A percentile compares a stretch with the other conserved stretches of the same genome.
phyloP scores from a whole-genome alignment of 2,888 invertebrate species.

The Spilosoma lubricipeda region DNA sequence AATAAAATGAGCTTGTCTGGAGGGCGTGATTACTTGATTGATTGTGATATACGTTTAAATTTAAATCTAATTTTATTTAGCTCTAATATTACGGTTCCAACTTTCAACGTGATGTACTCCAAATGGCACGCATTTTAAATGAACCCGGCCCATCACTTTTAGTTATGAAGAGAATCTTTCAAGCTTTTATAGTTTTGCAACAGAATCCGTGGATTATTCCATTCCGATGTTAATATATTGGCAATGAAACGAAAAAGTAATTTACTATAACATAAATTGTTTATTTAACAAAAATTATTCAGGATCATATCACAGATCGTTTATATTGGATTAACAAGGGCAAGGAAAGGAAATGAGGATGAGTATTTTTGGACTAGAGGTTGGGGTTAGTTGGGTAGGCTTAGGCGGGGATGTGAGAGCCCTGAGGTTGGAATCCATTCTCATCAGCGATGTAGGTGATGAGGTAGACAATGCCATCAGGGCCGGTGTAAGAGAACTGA shows the following conservation, averaged over 20 bases:
- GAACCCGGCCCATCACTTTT: constrained; percentile 11
- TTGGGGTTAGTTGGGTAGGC: constrained; percentile 33
- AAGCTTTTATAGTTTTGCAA: constrained; percentile 12
- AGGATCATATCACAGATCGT: constrained; percentile 82
- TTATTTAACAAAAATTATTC: constrained; percentile 70
- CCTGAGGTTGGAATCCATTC: constrained; percentile 83
- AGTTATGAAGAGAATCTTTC: constrained; percentile 22
- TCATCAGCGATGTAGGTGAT: constrained; percentile 83
- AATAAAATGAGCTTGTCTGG: neutral
- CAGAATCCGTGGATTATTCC: neutral
- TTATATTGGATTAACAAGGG: constrained; percentile 63
- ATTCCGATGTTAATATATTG: neutral
- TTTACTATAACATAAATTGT: constrained; percentile 65
- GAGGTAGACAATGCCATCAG: constrained; percentile 78
- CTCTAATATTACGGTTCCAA: neutral
- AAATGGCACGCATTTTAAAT: constrained; percentile 17
- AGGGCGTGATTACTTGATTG: neutral
- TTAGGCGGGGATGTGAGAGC: constrained; percentile 70
- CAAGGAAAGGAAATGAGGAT: constrained; percentile 44
- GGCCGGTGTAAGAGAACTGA: constrained; percentile 70
- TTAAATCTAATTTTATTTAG: neutral
- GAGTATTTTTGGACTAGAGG: constrained; percentile 78
- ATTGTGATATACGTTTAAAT: neutral
- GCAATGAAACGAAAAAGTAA: constrained; percentile 47
- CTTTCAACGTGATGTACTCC: neutral